Conservation (phyloP, 2,797 vertebrate genomes). For the Thamnophis elegans region DNA sequence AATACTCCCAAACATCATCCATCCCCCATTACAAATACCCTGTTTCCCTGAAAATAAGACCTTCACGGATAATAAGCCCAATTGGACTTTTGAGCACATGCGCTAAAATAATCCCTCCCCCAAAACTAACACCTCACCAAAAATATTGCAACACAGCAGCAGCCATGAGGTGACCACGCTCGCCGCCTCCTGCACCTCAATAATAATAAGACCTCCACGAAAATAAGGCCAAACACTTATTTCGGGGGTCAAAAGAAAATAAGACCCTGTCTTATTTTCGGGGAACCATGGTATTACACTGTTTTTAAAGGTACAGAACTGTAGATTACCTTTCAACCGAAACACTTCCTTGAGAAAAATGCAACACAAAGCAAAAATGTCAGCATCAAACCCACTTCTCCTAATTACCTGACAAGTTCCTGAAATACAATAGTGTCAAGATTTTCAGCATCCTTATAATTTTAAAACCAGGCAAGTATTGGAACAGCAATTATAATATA, state of each 20-base stretch:
- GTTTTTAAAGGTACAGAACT: background rate
- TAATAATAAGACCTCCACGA: no score
- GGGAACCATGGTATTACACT: background rate
- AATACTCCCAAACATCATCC: background rate
- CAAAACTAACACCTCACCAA: no score
- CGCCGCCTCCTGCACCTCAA: no score
- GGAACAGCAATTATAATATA: background rate
- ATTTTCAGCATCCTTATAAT: background rate
- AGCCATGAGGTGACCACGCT: no score
- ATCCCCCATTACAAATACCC: background rate
- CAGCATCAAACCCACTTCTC: background rate
- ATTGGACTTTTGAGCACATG: no score
- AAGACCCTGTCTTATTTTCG: no score
- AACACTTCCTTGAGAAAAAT: background rate
- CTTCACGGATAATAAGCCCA: no score
- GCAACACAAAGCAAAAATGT: background rate
- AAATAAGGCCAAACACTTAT: no score
- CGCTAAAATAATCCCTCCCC: no score
- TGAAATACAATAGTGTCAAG: background rate
- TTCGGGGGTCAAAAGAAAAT: no score
- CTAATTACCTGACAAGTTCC: background rate
- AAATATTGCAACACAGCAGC: no score
- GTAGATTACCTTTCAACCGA: background rate
- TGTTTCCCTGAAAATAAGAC: no score
- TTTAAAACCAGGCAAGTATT: background rate